Conservation (phyloP, 2,888 invertebrate genomes). For the Morpho helenor region DNA sequence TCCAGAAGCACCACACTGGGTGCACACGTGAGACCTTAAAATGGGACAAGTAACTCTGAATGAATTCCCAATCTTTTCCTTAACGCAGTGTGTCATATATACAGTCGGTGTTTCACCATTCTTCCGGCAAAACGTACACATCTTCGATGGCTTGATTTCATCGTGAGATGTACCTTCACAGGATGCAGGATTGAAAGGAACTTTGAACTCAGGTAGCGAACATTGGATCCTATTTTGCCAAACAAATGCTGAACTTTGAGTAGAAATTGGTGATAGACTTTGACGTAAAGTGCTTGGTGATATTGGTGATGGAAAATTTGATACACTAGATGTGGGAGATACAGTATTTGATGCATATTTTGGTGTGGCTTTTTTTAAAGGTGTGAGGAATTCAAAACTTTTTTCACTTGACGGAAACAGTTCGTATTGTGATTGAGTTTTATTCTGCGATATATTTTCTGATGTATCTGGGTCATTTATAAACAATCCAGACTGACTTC, state of each 20-base stretch:
- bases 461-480: constrained; percentile 6
- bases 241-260: background rate
- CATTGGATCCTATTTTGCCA: background rate
- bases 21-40: constrained; percentile 56
- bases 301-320: background rate
- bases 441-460: constrained; percentile 22
- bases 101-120: constrained; percentile 65
- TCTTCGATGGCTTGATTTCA: constrained; percentile 32
- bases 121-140: constrained; percentile 66
- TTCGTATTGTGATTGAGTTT: constrained; percentile 41
- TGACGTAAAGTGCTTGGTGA: background rate
- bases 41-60: constrained; percentile 63
- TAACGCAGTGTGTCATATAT: constrained; percentile 57
- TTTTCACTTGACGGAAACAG: constrained; percentile 50
- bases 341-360: background rate
- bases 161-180: constrained; percentile 12
- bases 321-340: background rate
- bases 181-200: constrained; percentile 9
- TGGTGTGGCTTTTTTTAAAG: constrained; percentile 28
- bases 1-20: constrained; percentile 54
- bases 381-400: constrained; percentile 38
- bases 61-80: constrained; percentile 46
- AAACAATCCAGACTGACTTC: constrained; percentile 2
- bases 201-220: constrained; percentile 3
- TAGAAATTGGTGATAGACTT: background rate